Conservation (phyloP, 2,797 vertebrate genomes). For the Adrianichthys oophorus region DNA sequence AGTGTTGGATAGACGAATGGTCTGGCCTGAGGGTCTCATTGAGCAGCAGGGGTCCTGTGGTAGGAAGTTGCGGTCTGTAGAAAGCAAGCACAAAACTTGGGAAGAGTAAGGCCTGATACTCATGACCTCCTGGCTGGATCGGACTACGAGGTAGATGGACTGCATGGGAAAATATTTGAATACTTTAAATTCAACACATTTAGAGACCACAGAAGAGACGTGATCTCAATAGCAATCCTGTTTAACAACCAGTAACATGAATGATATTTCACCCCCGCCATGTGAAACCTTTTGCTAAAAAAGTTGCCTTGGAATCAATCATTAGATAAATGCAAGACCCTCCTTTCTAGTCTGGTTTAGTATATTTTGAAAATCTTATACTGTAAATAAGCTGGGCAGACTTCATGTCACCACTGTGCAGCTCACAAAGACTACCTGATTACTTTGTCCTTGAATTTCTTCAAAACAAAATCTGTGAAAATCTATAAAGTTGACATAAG, state of each 20-base stretch:
- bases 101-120: conserved; percentile 63
- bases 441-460: too few species aligned
- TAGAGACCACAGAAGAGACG: conserved; percentile 49
- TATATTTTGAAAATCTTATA: too few species aligned
- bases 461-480: too few species aligned
- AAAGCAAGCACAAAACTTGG: conserved; percentile 51
- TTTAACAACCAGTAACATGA: conserved; percentile 30
- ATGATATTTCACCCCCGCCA: conserved; percentile 46
- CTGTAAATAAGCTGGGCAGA: too few species aligned
- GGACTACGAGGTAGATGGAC: conserved; percentile 47
- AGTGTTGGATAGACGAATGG: conserved; percentile 50
- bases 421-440: too few species aligned
- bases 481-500: conserved; percentile 6
- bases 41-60: conserved; percentile 62
- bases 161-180: conserved; percentile 66
- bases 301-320: too few species aligned
- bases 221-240: conserved; percentile 49
- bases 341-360: too few species aligned
- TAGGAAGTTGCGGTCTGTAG: conserved; percentile 66
- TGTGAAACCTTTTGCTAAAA: conserved; percentile 2
- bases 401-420: too few species aligned
- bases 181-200: conserved; percentile 61
- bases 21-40: conserved; percentile 48
- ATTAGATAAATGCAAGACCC: too few species aligned
- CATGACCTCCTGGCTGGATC: conserved; percentile 55